Evolutionary conservation across 2,888 invertebrate genomes (phyloP).

Genomic region (Ferrisia virgata): DNA sequence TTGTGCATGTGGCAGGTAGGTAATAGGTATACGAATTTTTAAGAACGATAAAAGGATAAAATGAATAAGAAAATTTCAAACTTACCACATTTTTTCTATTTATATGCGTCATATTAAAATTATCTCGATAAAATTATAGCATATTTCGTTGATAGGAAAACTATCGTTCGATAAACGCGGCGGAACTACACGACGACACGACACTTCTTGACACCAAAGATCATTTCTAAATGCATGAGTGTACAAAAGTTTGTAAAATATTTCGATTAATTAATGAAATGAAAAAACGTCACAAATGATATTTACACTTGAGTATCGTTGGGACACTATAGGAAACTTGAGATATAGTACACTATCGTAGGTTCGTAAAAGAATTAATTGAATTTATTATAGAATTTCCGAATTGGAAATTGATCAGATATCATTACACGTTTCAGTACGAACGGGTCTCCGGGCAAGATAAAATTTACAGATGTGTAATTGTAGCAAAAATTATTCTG

Average conservation of each 20-base stretch:
- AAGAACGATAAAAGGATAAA: background rate
- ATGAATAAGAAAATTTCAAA: background rate
- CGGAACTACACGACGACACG: background rate
- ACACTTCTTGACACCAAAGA: slow-evolving; percentile 19
- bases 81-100: slow-evolving; percentile 31
- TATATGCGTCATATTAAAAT: background rate
- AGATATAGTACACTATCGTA: background rate
- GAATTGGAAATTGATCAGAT: background rate
- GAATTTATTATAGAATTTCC: background rate
- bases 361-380: background rate
- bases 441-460: background rate
- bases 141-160: background rate
- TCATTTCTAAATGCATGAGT: background rate
- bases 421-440: background rate
- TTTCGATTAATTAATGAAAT: slow-evolving; percentile 32
- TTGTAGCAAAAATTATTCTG: background rate
- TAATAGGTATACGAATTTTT: background rate
- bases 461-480: background rate
- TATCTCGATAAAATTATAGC: background rate
- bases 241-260: slow-evolving; percentile 13
- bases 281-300: slow-evolving; percentile 27
- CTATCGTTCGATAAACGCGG: background rate
- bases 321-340: background rate
- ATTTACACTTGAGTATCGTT: slow-evolving; percentile 10
- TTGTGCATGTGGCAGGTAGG: background rate